phyloP scores from a whole-genome alignment of 2,888 invertebrate genomes.

The Parnassius mnemosyne region DNA sequence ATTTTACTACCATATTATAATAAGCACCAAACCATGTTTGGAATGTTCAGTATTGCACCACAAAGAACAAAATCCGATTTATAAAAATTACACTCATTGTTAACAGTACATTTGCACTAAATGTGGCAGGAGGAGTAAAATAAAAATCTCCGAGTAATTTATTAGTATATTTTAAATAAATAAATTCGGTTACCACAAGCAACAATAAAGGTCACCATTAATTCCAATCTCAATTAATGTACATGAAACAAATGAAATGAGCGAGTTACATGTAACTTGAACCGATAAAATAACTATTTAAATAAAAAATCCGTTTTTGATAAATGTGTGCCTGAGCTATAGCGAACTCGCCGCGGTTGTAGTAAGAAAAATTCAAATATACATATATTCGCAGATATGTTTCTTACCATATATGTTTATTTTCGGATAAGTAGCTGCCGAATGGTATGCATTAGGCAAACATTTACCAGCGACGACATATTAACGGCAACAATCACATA shows the following conservation, averaged over 20 bases:
- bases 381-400: not conserved
- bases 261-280: constrained; percentile 30
- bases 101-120: constrained; percentile 39
- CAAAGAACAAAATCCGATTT: constrained; percentile 63
- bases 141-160: constrained; percentile 35
- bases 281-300: constrained; percentile 21
- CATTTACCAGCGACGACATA: constrained; percentile 4
- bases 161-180: constrained; percentile 47
- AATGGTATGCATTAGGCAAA: not conserved
- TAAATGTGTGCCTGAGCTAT: not conserved
- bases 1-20: constrained; percentile 72
- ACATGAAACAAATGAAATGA: constrained; percentile 30
- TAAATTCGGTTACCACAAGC: constrained; percentile 57
- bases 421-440: constrained; percentile 16
- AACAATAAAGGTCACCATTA: constrained; percentile 76
- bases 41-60: constrained; percentile 79
- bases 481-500: constrained; percentile 20
- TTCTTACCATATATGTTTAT: not conserved
- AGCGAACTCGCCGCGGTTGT: not conserved
- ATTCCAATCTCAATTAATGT: constrained; percentile 30
- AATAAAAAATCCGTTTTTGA: constrained; percentile 1
- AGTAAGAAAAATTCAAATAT: not conserved
- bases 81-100: constrained; percentile 47
- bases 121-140: constrained; percentile 39
- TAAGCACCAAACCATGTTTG: constrained; percentile 79